Evolutionary conservation across 2,888 invertebrate species (phyloP).

Genomic region (Salpingus planirostris): DNA sequence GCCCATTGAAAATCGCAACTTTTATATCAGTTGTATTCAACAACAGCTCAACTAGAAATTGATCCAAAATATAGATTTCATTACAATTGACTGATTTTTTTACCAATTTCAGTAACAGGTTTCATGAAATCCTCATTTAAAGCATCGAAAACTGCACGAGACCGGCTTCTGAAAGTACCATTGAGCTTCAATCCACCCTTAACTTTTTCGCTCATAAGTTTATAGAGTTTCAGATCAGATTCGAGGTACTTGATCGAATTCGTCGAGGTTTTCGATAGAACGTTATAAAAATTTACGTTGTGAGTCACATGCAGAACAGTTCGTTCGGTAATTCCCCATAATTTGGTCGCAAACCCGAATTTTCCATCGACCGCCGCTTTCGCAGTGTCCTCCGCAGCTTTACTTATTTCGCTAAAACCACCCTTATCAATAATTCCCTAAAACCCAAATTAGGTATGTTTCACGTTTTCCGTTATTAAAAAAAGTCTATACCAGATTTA

Average conservation of each 20-base stretch:
- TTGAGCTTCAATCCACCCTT: constrained; percentile 54
- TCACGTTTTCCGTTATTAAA: background rate
- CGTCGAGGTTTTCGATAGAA: constrained; percentile 18
- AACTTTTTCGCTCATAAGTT: constrained; percentile 65
- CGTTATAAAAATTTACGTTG: constrained; percentile 22
- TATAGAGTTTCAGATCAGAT: constrained; percentile 27
- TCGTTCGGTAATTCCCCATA: constrained; percentile 3
- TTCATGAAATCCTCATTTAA: constrained; percentile 58
- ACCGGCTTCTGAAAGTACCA: constrained; percentile 31
- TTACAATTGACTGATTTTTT: constrained; percentile 4
- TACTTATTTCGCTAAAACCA: constrained; percentile 51
- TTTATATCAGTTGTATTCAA: constrained; percentile 59
- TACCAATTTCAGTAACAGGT: constrained; percentile 62
- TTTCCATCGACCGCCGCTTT: background rate
- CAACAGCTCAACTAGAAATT: constrained; percentile 52
- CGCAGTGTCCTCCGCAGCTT: constrained; percentile 25
- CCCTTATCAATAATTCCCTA: constrained; percentile 59
- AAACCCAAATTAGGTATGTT: background rate
- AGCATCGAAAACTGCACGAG: constrained; percentile 54
- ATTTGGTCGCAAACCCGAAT: background rate
- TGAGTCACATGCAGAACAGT: constrained; percentile 6
- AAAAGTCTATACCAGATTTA: constrained; percentile 50
- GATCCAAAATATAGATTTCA: background rate
- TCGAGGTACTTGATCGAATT: no score
- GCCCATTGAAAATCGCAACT: constrained; percentile 66